Base-by-base conservation (phyloP, 2,113 vertebrate genomes). In the Heterochromis multidens region DNA sequence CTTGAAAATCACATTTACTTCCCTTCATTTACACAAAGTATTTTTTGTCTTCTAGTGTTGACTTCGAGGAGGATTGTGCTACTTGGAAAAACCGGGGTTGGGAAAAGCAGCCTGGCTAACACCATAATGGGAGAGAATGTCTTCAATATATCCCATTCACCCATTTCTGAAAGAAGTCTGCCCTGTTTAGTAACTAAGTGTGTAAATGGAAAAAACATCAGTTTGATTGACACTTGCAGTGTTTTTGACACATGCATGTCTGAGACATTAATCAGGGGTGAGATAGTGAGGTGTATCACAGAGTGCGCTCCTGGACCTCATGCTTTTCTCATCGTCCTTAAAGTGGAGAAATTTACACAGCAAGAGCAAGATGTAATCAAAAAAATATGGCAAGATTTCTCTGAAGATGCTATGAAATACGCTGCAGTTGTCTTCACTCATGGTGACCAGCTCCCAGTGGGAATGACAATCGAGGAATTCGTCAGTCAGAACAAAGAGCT, bases 71-170 rank as follows among this genome's bases (percentile, higher is more conserved):
- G 81, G 60, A 63, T 91, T 40, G 83, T 84, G 3, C 2, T 91
- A 2, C 13, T 92, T 17, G 89, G 91, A 16, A 92, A 91, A 87
- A 84, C 89, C 12, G 88, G 90, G 46, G 23, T 52, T 52, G 91
- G 91, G 35, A 92, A 89, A 63, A 91, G 89, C 81, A 90, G 89
- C 59, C 59, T 84, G 37, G 54, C 52, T 1, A 92, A 92, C 67
- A 88, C 81, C 25, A 87, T 93, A 37, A 0, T 91, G 0, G 74
- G 70, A 74, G 43, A 70, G 13, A 0, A 62, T 2, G 7, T 82
- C 23, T 87, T 91, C 33, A 37, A 23, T 0, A 31, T 43, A 21
- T 40, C 40, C 3, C 37, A 78, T 49, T 1, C 17, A 12, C 0
- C 82, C 1, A 19, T 6, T 16, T 83, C 87, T 17, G 83, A 56